Base-by-base conservation (phyloP, 2,888 invertebrate species). In the Hemistola chrysoprasaria region DNA sequence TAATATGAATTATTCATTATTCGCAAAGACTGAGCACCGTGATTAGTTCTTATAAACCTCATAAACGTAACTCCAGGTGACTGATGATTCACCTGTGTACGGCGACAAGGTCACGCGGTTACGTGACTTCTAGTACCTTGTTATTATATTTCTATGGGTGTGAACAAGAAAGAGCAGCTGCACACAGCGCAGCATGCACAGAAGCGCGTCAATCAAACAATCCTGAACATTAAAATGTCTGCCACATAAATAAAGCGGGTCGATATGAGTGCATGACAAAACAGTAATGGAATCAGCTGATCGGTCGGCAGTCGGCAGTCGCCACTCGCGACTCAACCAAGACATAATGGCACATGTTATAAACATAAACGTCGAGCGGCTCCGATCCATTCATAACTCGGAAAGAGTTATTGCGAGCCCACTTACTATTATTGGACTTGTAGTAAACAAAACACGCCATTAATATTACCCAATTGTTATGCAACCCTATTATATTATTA, bases 301-400 rank as follows among this genome's bases (percentile, higher is more conserved):
- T 48, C 40, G 42, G 36, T 50, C 42, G 45, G 36, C 41, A 25
- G 32, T 6, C 23, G 42, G n/a, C n/a, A n/a, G n/a, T n/a, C n/a
- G n/a, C n/a, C n/a, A n/a, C n/a, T 37, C 8, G 6, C 22, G 11
- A 6, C 45, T 16, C 16, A 4, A 16, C 4, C 16, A 4, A 42
- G 45, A 32, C 40, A 33, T 23, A 30, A 32, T 27, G 44, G 31
- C 53, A 43, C 45, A 41, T 68, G 68, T 65, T 70, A 74, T 71
- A 77, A 74, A 76, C 76, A 69, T 70, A 70, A 69, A 67, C 57
- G 65, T 57, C 58, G 61, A 62, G 42, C 59, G 50, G 53, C 49
- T 50, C 54, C 53, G 64, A 57, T 56, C 63, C 82, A 81, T 81
- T 82, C 78, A 80, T 73, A 74, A 71, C 65, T 59, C 57, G 64